Conservation (phyloP, 2,888 invertebrate species). For the Pristionchus japonicus region DNA sequence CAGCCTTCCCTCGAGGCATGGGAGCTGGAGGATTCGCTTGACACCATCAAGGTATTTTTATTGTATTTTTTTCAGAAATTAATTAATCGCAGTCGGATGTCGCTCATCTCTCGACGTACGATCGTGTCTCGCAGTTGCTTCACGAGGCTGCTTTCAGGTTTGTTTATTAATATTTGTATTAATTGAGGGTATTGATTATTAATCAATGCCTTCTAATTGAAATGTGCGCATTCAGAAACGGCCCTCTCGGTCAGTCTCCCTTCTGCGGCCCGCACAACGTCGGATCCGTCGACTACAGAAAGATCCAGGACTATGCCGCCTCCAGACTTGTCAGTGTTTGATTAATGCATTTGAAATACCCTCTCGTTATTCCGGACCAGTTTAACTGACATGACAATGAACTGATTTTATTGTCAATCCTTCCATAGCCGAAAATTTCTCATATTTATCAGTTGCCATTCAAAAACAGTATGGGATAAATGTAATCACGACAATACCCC, state of each 20-base stretch:
- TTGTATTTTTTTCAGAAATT: background rate
- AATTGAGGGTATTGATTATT: too few species aligned
- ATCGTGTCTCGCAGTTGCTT: constrained; percentile 10
- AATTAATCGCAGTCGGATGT: constrained; percentile 1
- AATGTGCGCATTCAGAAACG: constrained; percentile 15
- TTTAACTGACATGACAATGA: too few species aligned
- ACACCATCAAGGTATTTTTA: background rate
- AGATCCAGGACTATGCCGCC: constrained; percentile 37
- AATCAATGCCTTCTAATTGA: too few species aligned
- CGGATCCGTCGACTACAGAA: constrained; percentile 18
- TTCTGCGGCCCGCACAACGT: background rate
- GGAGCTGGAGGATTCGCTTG: constrained; percentile 40
- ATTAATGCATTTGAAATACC: too few species aligned
- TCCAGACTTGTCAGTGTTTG: constrained; percentile 19
- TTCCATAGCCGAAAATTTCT: too few species aligned
- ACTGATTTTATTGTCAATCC: too few species aligned
- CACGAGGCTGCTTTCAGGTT: constrained; percentile 46
- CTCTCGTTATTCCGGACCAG: too few species aligned
- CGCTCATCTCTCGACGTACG: constrained; percentile 35
- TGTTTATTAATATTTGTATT: background rate
- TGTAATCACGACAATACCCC: too few species aligned
- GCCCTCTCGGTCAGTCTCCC: constrained; percentile 38
- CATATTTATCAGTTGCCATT: background rate
- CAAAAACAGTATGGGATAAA: too few species aligned
- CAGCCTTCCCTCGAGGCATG: constrained; percentile 44